Base-by-base conservation (phyloP, 2,888 invertebrate species). In the Leptogaster cylindrica region DNA sequence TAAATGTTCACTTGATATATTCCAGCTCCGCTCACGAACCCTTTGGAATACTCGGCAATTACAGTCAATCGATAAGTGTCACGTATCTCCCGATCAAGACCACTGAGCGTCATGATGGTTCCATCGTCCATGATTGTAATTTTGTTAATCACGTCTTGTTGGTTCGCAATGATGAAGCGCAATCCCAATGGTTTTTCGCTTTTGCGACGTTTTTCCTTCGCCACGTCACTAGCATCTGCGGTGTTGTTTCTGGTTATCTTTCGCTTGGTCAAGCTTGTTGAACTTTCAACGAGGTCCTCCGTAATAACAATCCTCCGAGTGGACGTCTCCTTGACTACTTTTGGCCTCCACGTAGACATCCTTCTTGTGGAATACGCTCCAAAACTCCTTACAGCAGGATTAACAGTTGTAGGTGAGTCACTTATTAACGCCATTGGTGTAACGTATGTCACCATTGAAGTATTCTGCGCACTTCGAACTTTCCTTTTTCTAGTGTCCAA, bases 91-190 rank as follows among this genome's bases (percentile, higher is more conserved):
- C 93, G 84, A 77, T 93, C 93, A 58, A 93, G 82, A 16, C 90
- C 87, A 70, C 85, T 86, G 63, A 89, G 85, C 0, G 92, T 89
- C 77, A 88, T 90, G n/a, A 93, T 84, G 1, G 90, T 89, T 25
- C 93, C 93, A 76, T 92, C 91, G 71, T 78, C 83, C 77, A 90
- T 89, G 31, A 93, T 89, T 27, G 88, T 87, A 71, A 93, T 91
- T 75, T 88, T 87, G 74, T 92, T 91, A 14, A 88, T 85, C 2
- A 92, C 88, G 77, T 93, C 93, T 74, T 90, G 89, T 75, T 91
- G 91, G 80, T 92, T 92, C 33, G 92, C 92, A 70, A 93, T 90
- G 18, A 91, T 84, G 73, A 91, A 93, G 71, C 87, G 84, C 41
- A 90, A 82, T 71, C 85, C 86, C 55, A 79, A 75, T 46, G 76